Evolutionary conservation across 1,140 invertebrate species (phyloP).

Genomic region (Rhagoletis zephyria): DNA sequence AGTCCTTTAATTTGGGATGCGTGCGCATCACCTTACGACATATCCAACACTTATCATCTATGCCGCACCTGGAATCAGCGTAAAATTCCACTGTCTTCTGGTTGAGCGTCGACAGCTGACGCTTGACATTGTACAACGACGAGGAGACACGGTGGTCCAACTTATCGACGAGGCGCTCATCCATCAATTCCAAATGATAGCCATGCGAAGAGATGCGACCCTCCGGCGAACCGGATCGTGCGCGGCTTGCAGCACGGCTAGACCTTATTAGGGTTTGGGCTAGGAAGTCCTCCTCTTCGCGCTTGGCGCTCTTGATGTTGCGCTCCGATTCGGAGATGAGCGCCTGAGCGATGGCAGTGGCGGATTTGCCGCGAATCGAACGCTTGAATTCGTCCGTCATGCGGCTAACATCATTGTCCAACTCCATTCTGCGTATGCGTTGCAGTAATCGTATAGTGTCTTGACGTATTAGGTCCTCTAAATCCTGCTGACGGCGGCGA

Average conservation of each 20-base stretch:
- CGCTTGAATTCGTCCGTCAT: constrained; percentile 76
- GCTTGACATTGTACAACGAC: constrained; percentile 71
- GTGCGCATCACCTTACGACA: constrained; percentile 70
- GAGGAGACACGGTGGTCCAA: constrained; percentile 71
- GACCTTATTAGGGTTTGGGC: constrained; percentile 63
- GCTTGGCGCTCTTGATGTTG: constrained; percentile 75
- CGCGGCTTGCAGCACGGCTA: constrained; percentile 66
- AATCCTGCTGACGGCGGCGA: constrained; percentile 74
- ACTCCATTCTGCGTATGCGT: constrained; percentile 70
- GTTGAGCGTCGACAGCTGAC: constrained; percentile 69
- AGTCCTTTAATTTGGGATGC: constrained; percentile 71
- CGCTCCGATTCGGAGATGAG: constrained; percentile 77
- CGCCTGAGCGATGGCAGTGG: constrained; percentile 80
- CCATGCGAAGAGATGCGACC: constrained; percentile 63
- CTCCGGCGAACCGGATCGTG: constrained; percentile 59
- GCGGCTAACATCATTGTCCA: constrained; percentile 71
- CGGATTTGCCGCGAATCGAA: constrained; percentile 81
- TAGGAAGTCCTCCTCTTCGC: constrained; percentile 69
- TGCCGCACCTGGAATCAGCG: constrained; percentile 72
- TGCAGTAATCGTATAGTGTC: constrained; percentile 73
- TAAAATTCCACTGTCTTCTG: constrained; percentile 70
- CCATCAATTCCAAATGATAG: constrained; percentile 69
- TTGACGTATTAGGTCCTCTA: constrained; percentile 72
- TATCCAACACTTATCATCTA: constrained; percentile 72
- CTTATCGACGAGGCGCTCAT: constrained; percentile 70